Base-by-base conservation (phyloP, 2,113 vertebrate species). In the Antechinus stuartii region DNA sequence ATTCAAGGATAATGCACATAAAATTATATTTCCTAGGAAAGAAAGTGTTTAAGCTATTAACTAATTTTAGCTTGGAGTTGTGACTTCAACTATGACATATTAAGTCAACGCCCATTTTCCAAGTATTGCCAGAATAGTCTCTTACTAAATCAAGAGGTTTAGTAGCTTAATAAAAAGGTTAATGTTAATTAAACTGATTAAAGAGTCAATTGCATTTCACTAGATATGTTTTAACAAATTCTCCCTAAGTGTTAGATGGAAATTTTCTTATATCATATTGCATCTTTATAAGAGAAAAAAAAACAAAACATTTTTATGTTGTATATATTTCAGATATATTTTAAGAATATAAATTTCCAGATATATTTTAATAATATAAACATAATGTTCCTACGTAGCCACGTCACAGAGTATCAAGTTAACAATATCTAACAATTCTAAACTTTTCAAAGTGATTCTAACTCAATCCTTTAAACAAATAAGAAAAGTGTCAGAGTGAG, bases 21-120 rank as follows among this genome's bases (percentile, higher is more conserved):
- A 68, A 95, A 97, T 95, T 93, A 94, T 93, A 90, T 97, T 90
- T 97, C 52, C 49, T 90, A 92, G 76, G 52, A 96, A 97, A 95
- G 96, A 91, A 54, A 96, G 52, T 76, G 12, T 76, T 68, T 76
- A n/a, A 76, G 61, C 61, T 76, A 14, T 76, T 76, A 76, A 76
- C 61, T 91, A 89, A 96, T 93, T 93, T 94, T 54, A 94, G 47
- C 90, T 96, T 96, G 26, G 30, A 97, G 54, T 94, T 89, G 0
- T 94, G 95, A 92, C 0, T 12, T 95, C 57, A 92, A 47, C 50
- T 95, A 54, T 52, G 93, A 94, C 93, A 94, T 94, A 96, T 57
- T 96, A 92, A 95, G 92, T 54, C 93, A n/a, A 27, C n/a, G 93
- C 12, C 46, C 24, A 93, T 14, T 92, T 23, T 1, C n/a, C 68